Evolutionary conservation across 2,888 invertebrate genomes (phyloP), one percentile per base, ranked within the genome.

Genomic region (Alcis repandata): DNA sequence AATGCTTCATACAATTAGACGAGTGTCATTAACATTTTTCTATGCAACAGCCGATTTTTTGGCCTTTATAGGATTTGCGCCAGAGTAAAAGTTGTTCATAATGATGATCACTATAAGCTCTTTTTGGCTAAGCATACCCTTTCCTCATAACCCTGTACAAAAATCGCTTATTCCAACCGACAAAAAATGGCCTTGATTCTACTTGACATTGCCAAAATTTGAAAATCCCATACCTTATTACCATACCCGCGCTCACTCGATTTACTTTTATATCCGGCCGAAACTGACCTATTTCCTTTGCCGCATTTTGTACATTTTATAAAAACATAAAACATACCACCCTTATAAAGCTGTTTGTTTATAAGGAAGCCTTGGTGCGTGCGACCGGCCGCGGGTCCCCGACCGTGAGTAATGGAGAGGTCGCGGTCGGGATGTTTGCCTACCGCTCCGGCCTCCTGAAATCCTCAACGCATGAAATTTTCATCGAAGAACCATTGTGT

Each of bases 351-450:
- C 76, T 76, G 80, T 81, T 81, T 85, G 80, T 79, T 79, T 83
- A 79, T 79, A 78, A 72, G 76, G 67, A 81, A 71, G 69, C 76
- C 63, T 54, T 68, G 80, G 71, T 71, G 79, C 79, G 82, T 69
- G 72, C 70, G 76, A 69, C 68, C 68, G 74, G 71, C 69, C 70
- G 73, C 56, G 52, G 59, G 65, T 70, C 60, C 62, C 72, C 77
- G 76, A 80, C 85, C 87, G 82, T 83, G 79, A 86, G 81, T 87
- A 88, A 89, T 84, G 74, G 76, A 87, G 83, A 84, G 83, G 81
- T 76, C 19, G 83, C n/a, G n/a, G n/a, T n/a, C n/a, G 79, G 48
- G 38, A 83, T 86, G 82, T 86, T 88, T 86, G 81, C 79, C 73
- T 75, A 79, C 74, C 76, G 79, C 80, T 74, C 77, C 81, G 64